phyloP scores from a whole-genome alignment of 2,797 vertebrate genomes.

The Phoebastria nigripes region DNA sequence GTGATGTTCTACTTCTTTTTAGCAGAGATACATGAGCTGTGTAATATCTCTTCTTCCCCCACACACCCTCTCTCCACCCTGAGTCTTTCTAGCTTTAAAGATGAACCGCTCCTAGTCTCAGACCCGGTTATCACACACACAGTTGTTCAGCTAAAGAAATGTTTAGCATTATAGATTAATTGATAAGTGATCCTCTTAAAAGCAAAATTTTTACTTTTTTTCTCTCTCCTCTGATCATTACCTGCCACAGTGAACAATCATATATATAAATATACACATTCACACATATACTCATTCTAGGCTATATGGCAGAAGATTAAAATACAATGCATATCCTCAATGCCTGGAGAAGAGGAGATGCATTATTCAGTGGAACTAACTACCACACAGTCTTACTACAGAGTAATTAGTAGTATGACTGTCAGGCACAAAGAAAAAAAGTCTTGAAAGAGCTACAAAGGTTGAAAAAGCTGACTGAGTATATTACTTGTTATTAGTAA shows the following conservation, averaged over 20 bases:
- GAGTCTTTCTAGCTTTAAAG: not conserved
- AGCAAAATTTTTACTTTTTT: not conserved
- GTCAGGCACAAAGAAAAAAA: not conserved
- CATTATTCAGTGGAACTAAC: conserved; percentile 29
- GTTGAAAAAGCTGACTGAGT: conserved; percentile 31
- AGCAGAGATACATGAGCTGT: not conserved
- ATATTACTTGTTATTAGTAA: not conserved
- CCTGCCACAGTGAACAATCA: fast-evolving
- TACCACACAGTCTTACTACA: not conserved
- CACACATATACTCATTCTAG: not conserved
- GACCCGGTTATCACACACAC: not conserved
- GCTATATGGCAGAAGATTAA: not conserved
- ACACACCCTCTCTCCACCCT: not conserved
- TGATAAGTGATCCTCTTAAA: not conserved
- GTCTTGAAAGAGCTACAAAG: not conserved
- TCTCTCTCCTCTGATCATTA: not conserved
- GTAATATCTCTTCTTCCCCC: not conserved
- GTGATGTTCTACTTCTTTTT: not conserved
- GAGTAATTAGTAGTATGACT: conserved; percentile 40
- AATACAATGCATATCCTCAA: not conserved
- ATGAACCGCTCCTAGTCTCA: not conserved
- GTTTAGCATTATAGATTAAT: not conserved
- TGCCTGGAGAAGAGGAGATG: not conserved
- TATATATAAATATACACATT: not conserved
- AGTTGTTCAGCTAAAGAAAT: not conserved